Percentiles rank a stretch among this genome's conserved stretches.
These are phyloP conservation scores for Aphidius gifuensis DNA, from an alignment of 1,140 invertebrate genomes.

Conservation along the genomic window DNA sequence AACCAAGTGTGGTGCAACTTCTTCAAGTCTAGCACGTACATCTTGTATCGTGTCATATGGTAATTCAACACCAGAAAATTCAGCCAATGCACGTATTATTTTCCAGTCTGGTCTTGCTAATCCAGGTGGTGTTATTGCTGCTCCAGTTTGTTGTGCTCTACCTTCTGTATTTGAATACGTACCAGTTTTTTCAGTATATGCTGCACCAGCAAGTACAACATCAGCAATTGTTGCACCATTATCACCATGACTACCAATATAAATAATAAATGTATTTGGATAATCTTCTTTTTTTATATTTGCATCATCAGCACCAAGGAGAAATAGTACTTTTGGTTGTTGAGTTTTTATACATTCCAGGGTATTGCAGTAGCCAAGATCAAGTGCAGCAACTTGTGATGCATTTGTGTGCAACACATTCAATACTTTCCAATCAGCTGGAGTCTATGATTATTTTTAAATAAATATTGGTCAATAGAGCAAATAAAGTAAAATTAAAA, in stretches of 20 bases:
- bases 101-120: slow-evolving; percentile 97
- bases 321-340: slow-evolving; percentile 79
- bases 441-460: slow-evolving; percentile 36
- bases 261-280: slow-evolving; percentile 86
- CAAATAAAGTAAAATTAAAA: background rate
- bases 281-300: slow-evolving; percentile 75
- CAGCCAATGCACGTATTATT: slow-evolving; percentile 86
- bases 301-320: slow-evolving; percentile 90
- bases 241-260: slow-evolving; percentile 97
- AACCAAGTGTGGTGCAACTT: slow-evolving; percentile 86
- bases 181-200: slow-evolving; percentile 96
- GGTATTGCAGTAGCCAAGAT: slow-evolving; percentile 88
- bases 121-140: slow-evolving; percentile 91
- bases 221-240: slow-evolving; percentile 90
- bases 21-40: slow-evolving; percentile 75
- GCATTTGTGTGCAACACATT: slow-evolving; percentile 90
- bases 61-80: slow-evolving; percentile 77
- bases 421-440: slow-evolving; percentile 71
- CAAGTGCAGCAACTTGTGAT: slow-evolving; percentile 92
- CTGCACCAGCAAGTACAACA: slow-evolving; percentile 91
- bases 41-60: slow-evolving; percentile 89
- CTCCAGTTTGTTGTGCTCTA: slow-evolving; percentile 87
- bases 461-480: background rate
- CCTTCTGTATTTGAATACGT: slow-evolving; percentile 98
- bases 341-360: slow-evolving; percentile 66